These are phyloP conservation scores for Florisuga fusca DNA, from an alignment of 2,797 vertebrate species.

Conservation along the genomic window DNA sequence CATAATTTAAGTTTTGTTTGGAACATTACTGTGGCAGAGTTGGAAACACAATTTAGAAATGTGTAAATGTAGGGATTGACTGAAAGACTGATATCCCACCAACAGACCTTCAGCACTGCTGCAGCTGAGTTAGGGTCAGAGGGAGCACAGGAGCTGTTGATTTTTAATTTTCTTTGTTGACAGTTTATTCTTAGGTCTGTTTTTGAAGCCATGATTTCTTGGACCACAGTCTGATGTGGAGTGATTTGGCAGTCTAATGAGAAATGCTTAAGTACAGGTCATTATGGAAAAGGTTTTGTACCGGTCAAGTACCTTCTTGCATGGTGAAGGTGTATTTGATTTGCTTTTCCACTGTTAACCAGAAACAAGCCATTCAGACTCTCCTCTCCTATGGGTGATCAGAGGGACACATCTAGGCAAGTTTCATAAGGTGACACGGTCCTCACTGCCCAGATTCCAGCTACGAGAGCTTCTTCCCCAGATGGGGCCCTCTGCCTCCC, in stretches of 20 bases:
- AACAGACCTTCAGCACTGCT: rapidly evolving
- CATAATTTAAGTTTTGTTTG: background rate
- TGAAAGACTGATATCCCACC: background rate
- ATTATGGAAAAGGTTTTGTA: background rate
- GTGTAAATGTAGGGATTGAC: background rate
- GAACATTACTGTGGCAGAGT: background rate
- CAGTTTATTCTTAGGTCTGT: background rate
- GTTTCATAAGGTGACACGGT: background rate
- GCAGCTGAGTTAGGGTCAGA: background rate
- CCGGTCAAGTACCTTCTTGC: background rate
- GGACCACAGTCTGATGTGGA: background rate
- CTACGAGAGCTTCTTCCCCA: rapidly evolving
- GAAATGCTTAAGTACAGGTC: background rate
- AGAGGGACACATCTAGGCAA: background rate
- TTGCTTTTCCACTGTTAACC: background rate
- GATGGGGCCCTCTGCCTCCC: rapidly evolving
- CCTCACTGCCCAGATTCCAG: background rate
- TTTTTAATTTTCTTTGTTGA: background rate
- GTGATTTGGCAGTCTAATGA: background rate
- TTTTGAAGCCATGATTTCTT: background rate
- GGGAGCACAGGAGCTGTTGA: background rate
- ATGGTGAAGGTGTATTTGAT: background rate
- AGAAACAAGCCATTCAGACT: background rate
- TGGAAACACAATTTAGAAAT: background rate
- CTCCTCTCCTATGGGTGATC: background rate